Evolutionary conservation across 2,888 invertebrate species (phyloP).

Genomic region (Morpho achilles): DNA sequence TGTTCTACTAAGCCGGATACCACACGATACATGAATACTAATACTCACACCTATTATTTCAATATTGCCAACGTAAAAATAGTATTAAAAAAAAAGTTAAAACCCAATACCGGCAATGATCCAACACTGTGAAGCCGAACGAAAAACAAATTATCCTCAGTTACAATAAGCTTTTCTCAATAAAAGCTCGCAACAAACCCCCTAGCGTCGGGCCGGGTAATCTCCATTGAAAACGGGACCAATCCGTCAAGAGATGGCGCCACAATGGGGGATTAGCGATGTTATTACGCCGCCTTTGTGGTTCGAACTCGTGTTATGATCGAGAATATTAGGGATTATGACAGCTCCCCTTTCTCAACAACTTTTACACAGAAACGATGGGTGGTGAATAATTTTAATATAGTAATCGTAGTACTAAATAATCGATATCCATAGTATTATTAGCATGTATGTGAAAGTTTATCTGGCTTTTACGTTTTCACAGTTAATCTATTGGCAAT

Average conservation of each 20-base stretch:
- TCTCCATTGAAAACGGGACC: constrained; percentile 65
- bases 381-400: too few relatives aligned
- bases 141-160: constrained; percentile 63
- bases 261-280: constrained; percentile 73
- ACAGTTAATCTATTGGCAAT: too few relatives aligned
- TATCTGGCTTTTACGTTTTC: too few relatives aligned
- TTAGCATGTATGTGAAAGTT: too few relatives aligned
- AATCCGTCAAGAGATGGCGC: constrained; percentile 77
- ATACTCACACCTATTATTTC: too few relatives aligned
- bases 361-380: too few relatives aligned
- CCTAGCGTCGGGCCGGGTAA: constrained; percentile 51
- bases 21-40: too few relatives aligned
- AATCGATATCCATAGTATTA: too few relatives aligned
- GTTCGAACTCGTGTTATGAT: constrained; percentile 59
- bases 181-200: constrained; percentile 61
- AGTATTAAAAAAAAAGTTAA: constrained; percentile 1
- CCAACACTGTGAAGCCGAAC: constrained; percentile 37
- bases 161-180: constrained; percentile 61
- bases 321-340: constrained; percentile 76
- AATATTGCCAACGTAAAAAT: too few relatives aligned
- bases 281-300: constrained; percentile 76
- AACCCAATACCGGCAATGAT: constrained; percentile 12
- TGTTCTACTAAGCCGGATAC: too few relatives aligned
- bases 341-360: constrained; percentile 56
- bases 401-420: too few relatives aligned